These are phyloP conservation scores for Pollimyrus isidori DNA, from an alignment of 2,113 vertebrate species.

Conservation along the genomic window DNA sequence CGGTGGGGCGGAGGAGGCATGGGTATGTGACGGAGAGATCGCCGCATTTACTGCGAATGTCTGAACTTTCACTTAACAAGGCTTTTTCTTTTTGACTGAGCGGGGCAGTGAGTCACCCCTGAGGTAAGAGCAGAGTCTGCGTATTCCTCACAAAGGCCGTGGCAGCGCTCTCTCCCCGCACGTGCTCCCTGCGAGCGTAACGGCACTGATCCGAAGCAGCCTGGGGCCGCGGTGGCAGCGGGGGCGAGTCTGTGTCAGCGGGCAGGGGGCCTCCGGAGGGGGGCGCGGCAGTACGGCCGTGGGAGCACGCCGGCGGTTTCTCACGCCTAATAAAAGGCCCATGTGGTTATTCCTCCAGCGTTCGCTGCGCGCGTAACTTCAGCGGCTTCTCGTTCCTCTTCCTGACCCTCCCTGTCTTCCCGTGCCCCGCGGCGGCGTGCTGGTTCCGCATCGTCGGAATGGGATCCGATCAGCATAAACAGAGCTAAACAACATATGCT, in stretches of 20 bases:
- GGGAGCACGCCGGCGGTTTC: background rate
- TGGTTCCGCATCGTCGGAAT: slow-evolving; percentile 35
- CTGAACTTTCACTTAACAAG: slow-evolving; percentile 35
- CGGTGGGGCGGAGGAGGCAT: slow-evolving; percentile 23
- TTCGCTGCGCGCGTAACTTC: background rate
- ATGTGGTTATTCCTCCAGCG: background rate
- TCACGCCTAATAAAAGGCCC: background rate
- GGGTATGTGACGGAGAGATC: slow-evolving; percentile 21
- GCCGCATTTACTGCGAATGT: slow-evolving; percentile 33
- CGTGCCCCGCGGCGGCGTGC: slow-evolving; percentile 20
- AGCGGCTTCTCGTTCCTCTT: background rate
- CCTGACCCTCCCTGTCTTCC: slow-evolving; percentile 30
- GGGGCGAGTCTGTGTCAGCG: background rate
- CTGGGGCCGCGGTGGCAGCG: background rate
- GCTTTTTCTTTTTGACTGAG: slow-evolving; percentile 48
- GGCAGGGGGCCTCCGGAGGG: background rate
- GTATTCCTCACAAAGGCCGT: background rate
- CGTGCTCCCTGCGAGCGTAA: background rate
- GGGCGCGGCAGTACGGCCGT: background rate
- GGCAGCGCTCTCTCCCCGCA: background rate
- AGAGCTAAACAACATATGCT: slow-evolving; percentile 33
- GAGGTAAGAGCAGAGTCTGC: slow-evolving; percentile 20
- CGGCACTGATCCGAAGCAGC: background rate
- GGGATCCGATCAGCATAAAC: slow-evolving; percentile 28
- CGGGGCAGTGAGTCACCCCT: slow-evolving; percentile 48